phyloP scores from a whole-genome alignment of 2,113 vertebrate species.

The Aspiorhynchus laticeps region DNA sequence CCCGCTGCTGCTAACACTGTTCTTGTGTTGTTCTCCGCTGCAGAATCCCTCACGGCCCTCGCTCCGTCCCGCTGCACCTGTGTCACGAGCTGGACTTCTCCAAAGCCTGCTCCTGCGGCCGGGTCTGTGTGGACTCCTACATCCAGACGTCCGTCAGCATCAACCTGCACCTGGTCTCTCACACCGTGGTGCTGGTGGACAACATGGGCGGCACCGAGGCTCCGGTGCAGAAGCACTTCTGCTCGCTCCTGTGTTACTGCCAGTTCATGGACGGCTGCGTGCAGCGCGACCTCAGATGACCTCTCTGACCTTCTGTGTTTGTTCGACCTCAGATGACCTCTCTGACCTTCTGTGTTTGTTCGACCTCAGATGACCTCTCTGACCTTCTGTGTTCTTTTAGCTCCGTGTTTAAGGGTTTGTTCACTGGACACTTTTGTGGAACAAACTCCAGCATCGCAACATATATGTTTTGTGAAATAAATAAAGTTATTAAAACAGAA shows the following conservation, averaged over 20 bases:
- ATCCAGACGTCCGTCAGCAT: conserved; percentile 85
- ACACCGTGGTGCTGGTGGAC: conserved; percentile 94
- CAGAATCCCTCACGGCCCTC: conserved; percentile 84
- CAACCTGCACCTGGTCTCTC: conserved; percentile 91
- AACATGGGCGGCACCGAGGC: conserved; percentile 93
- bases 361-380: conserved; percentile 65
- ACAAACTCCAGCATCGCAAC: background rate
- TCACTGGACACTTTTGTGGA: background rate
- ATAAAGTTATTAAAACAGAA: background rate
- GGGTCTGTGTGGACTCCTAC: conserved; percentile 82
- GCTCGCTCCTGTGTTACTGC: conserved; percentile 89
- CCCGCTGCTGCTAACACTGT: too few relatives aligned
- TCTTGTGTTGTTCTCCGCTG: background rate
- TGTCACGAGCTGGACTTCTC: conserved; percentile 87
- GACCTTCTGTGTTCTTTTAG: background rate
- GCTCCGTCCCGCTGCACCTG: conserved; percentile 85
- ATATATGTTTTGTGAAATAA: background rate
- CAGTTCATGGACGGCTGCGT: conserved; percentile 84
- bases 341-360: too few relatives aligned
- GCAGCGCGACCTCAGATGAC: conserved; percentile 77
- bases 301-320: too few relatives aligned
- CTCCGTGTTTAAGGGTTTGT: background rate
- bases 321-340: too few relatives aligned
- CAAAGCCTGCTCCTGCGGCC: conserved; percentile 85
- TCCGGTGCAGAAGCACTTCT: conserved; percentile 87